phyloP scores from a whole-genome alignment of 2,888 invertebrate genomes.

The Callosobruchus maculatus region DNA sequence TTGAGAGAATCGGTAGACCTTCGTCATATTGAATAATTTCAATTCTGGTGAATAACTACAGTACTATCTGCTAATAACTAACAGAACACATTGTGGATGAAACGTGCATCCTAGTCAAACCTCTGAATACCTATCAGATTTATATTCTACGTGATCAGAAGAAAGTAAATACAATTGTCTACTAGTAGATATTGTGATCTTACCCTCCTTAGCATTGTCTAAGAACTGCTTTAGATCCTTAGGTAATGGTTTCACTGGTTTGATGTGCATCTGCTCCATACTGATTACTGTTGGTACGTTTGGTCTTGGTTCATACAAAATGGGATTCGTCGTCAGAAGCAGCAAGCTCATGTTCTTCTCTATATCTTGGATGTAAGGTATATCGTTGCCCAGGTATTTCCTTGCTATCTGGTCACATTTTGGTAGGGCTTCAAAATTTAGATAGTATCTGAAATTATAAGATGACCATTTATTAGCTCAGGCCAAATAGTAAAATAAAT shows the following conservation, averaged over 20 bases:
- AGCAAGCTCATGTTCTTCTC: slow-evolving; percentile 38
- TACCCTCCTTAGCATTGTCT: slow-evolving; percentile 35
- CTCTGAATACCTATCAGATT: too few species aligned
- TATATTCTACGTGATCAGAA: too few species aligned
- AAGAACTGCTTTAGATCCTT: slow-evolving; percentile 42
- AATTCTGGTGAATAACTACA: too few species aligned
- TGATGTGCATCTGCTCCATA: slow-evolving; percentile 36
- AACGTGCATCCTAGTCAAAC: too few species aligned
- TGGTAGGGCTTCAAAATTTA: slow-evolving; percentile 29
- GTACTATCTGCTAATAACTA: too few species aligned
- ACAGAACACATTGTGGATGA: too few species aligned
- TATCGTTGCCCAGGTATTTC: slow-evolving; percentile 39
- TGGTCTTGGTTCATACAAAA: slow-evolving; percentile 37
- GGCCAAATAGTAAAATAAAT: too few species aligned
- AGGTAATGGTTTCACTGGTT: slow-evolving; percentile 32
- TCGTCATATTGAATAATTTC: too few species aligned
- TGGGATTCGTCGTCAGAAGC: slow-evolving; percentile 38
- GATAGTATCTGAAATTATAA: slow-evolving; percentile 21
- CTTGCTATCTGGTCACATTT: slow-evolving; percentile 32
- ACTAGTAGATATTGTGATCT: too few species aligned
- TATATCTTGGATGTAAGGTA: slow-evolving; percentile 38
- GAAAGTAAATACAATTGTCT: too few species aligned
- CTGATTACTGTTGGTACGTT: slow-evolving; percentile 38
- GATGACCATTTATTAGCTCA: background rate
- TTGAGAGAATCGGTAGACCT: too few species aligned